Base-by-base conservation (phyloP, 2,888 invertebrate genomes). In the Galerucella calmariensis region DNA sequence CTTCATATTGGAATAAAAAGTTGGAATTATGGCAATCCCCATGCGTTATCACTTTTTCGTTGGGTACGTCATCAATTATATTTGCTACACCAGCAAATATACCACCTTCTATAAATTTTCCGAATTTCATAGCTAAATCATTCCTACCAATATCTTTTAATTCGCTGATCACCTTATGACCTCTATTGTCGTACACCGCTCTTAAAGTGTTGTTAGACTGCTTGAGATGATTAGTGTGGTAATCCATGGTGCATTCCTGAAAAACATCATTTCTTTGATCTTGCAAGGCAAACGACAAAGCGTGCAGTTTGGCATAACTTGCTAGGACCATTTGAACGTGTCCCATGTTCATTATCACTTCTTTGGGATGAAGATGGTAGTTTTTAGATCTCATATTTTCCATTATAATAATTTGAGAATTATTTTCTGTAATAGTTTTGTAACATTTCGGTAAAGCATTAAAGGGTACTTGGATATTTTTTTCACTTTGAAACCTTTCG, bases 11-110 rank as follows among this genome's bases (percentile, higher is more conserved):
- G 74, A 82, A 84, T 79, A 84, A 75, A 74, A 84, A 81, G 65
- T 84, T 84, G 59, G 82, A 82, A 59, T 77, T 82, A 83, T 84
- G 84, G 70, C 82, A 82, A 75, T 84, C 84, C 2, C 82, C 82
- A 75, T 84, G 84, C 5, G 77, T 48, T 66, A 84, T 76, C 8
- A 81, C 81, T n/a, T 59, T 74, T 10, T 78, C 27, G 3, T 72
- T 71, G 48, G 75, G 75, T 74, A 70, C 16, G 67, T 79, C 63
- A 59, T 78, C 59, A 67, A 74, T 2, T 24, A 65, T 27, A 53
- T 79, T 74, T 16, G 4, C 12, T 24, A 78, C 11, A 20, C 10
- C 41, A 16, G 53, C 73, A 44, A 62, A 67, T 0, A 72, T 68
- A 16, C 63, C 62, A n/a, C 75, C 48, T 58, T 44, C n/a, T 1